phyloP scores from a whole-genome alignment of 2,113 vertebrate genomes.

The Stigmatopora argus region DNA sequence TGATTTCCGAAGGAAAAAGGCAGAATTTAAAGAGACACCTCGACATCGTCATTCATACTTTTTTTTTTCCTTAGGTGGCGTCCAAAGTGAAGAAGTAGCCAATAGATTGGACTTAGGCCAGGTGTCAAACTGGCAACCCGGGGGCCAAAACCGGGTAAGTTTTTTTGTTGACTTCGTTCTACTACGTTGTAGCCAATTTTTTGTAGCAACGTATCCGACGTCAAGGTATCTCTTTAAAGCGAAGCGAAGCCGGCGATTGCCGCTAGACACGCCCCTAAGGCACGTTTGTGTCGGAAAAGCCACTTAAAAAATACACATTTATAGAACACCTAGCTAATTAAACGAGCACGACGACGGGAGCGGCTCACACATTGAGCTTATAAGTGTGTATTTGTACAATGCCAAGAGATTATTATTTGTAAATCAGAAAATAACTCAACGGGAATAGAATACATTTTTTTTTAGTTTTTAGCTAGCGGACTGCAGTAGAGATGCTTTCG shows the following conservation, averaged over 20 bases:
- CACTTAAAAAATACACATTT: conserved; percentile 10
- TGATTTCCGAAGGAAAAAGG: conserved; percentile 15
- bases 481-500: conserved; percentile 45
- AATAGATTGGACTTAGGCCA: too few relatives aligned
- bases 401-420: conserved; percentile 9
- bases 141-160: background rate
- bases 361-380: conserved; percentile 39
- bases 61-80: background rate
- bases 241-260: conserved; percentile 27
- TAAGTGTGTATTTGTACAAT: background rate
- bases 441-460: conserved; percentile 46
- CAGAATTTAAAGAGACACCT: conserved; percentile 47
- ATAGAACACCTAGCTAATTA: conserved; percentile 37
- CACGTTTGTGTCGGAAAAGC: conserved; percentile 47
- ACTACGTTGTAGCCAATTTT: background rate
- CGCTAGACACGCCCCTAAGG: conserved; percentile 41
- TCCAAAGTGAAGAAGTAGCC: conserved; percentile 21
- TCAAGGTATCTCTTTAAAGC: conserved; percentile 48
- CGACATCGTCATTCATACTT: conserved; percentile 10
- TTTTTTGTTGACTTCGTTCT: background rate
- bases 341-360: conserved; percentile 42
- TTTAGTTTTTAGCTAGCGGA: conserved; percentile 39
- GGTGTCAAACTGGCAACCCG: too few relatives aligned
- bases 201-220: conserved; percentile 17
- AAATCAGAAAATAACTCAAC: conserved; percentile 53